Conservation (phyloP, 64 coral and sea anemone species). For the Stylophora pistillata region DNA sequence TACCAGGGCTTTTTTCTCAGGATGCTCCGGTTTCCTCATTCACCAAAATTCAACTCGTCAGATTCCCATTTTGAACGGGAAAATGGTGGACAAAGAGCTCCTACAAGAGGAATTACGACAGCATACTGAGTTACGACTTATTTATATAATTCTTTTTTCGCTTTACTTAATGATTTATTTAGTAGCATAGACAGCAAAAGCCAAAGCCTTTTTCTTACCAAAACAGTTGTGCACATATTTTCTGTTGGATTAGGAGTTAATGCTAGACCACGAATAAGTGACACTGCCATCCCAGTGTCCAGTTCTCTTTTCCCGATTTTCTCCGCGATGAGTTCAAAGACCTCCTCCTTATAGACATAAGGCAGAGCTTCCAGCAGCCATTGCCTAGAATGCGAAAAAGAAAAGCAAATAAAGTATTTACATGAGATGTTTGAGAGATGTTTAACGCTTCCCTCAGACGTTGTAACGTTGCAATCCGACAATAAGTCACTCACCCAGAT, state of each 20-base stretch:
- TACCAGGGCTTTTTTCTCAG: too few species aligned
- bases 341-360: slow-evolving; percentile 18
- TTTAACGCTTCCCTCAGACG: neutral
- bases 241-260: neutral
- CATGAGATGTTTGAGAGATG: neutral
- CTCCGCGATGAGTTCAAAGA: neutral
- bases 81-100: too few species aligned
- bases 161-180: neutral
- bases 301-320: neutral
- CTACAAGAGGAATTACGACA: too few species aligned
- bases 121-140: too few species aligned
- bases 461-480: too few species aligned
- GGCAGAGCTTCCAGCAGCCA: slow-evolving; percentile 20
- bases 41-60: too few species aligned
- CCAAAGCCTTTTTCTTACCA: neutral
- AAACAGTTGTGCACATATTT: neutral
- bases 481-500: too few species aligned
- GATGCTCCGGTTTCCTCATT: too few species aligned
- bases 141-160: too few species aligned
- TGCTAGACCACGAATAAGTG: slow-evolving; percentile 13
- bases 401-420: neutral
- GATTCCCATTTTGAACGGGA: too few species aligned
- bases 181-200: neutral
- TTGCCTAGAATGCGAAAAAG: neutral
- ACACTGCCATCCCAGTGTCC: neutral